Base-by-base conservation (phyloP, 2,797 vertebrate species). In the Vespertilio murinus region DNA sequence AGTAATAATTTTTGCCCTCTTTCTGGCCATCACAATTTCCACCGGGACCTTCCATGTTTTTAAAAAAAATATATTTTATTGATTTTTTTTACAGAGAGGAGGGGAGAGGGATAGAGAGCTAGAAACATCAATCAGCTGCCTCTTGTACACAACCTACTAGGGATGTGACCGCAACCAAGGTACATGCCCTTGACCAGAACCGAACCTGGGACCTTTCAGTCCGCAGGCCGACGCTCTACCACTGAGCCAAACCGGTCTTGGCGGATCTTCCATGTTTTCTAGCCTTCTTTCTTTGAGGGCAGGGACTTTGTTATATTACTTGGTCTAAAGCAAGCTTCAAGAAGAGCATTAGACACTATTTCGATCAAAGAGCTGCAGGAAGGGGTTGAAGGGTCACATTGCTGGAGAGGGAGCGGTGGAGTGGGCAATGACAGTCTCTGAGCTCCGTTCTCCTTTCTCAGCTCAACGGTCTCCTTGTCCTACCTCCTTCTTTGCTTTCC, bases 261-360 rank as follows among this genome's bases (percentile, higher is more conserved):
- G n/a, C n/a, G 65, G 14, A n/a, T 30, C 25, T 67, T 93, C 69
- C 20, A 13, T 81, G 64, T 78, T 69, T 94, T n/a, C 70, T 4
- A 81, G 28, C 7, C 12, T 91, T 82, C 64, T 78, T 64, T 75
- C 65, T 80, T 42, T 64, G 35, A 94, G 56, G 56, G 25, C 40
- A 28, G 35, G 45, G 71, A 38, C 47, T 47, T 69, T 75, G 40
- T 77, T 18, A 11, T 88, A 40, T 28, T n/a, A 81, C 65, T 40
- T 84, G 42, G n/a, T 73, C 67, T 81, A 42, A 84, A 92, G 77
- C 47, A 88, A 93, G 52, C 70, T 88, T 93, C 59, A 77, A 8
- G 77, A 73, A 47, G 52, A 73, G 49, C 33, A 73, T 20, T 12
- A 71, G 64, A 59, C 17, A 65, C 5, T 20, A 6, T n/a, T 79